Evolutionary conservation across 1,140 invertebrate genomes (phyloP).

Genomic region (Planococcus citri): DNA sequence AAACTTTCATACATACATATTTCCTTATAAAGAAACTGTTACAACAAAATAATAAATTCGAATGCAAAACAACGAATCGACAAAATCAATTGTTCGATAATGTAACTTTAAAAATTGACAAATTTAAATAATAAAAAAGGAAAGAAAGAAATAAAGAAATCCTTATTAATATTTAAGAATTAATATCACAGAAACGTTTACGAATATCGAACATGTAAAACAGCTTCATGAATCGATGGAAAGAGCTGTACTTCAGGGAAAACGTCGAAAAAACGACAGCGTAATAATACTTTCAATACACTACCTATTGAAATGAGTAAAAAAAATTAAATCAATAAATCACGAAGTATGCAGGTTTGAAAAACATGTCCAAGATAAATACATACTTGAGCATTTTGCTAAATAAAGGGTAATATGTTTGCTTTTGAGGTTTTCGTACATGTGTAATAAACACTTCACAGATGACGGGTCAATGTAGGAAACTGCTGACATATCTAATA

Average conservation of each 20-base stretch:
- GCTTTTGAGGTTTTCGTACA: neutral
- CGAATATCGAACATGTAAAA: neutral
- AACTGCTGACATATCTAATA: constrained; percentile 4
- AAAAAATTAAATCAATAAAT: neutral
- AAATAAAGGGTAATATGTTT: constrained; percentile 11
- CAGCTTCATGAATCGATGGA: constrained; percentile 10
- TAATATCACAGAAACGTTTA: neutral
- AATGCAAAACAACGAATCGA: too few relatives aligned
- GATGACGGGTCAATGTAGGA: constrained; percentile 8
- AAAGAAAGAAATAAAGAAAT: neutral
- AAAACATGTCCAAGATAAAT: neutral
- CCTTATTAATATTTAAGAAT: neutral
- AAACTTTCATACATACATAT: too few relatives aligned
- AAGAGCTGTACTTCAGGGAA: neutral
- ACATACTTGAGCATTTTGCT: constrained; percentile 10
- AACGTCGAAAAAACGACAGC: constrained; percentile 7
- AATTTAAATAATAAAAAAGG: too few relatives aligned
- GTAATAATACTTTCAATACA: neutral
- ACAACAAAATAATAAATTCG: too few relatives aligned
- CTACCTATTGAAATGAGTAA: neutral
- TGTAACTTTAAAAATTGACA: neutral
- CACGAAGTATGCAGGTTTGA: neutral
- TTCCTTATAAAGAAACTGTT: too few relatives aligned
- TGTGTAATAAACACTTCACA: neutral
- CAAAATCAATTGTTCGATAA: neutral